A percentile compares a stretch with the other conserved stretches of the same genome.
phyloP scores from a whole-genome alignment of 1,140 invertebrate genomes.

The Nylanderia fulva region DNA sequence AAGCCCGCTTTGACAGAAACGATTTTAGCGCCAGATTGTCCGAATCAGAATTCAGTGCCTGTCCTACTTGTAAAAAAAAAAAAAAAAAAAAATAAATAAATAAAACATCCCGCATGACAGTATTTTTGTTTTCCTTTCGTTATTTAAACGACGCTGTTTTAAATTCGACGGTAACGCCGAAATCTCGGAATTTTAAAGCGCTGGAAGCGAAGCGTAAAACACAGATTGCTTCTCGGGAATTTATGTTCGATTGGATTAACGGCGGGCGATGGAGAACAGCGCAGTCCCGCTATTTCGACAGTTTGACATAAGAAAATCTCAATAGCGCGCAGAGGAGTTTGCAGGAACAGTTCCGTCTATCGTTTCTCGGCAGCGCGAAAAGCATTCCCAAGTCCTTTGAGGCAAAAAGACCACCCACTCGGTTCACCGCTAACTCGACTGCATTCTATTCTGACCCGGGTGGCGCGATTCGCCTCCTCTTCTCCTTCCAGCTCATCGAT shows the following conservation, averaged over 20 bases:
- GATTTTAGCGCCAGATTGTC: background rate
- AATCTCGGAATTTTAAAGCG: background rate
- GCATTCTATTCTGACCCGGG: background rate
- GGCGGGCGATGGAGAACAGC: background rate
- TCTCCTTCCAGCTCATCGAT: slow-evolving; percentile 54
- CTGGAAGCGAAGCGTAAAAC: background rate
- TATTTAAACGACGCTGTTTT: background rate
- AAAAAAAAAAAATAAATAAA: too few relatives aligned
- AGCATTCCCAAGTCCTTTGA: slow-evolving; percentile 47
- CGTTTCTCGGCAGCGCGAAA: slow-evolving; percentile 30
- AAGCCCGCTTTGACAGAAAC: background rate
- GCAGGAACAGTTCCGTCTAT: background rate
- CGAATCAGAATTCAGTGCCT: background rate
- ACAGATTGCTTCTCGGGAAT: background rate
- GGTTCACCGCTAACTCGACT: slow-evolving; percentile 44
- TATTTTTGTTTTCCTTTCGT: background rate
- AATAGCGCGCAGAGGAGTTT: background rate
- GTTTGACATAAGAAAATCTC: slow-evolving; percentile 27
- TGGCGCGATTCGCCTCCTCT: background rate
- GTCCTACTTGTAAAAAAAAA: too few relatives aligned
- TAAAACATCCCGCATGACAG: too few relatives aligned
- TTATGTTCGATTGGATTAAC: slow-evolving; percentile 16
- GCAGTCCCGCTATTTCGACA: background rate
- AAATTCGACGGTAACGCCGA: background rate
- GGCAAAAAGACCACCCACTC: slow-evolving; percentile 45